Base-by-base conservation (phyloP, 2,888 invertebrate genomes). In the Harpalus rubripes region DNA sequence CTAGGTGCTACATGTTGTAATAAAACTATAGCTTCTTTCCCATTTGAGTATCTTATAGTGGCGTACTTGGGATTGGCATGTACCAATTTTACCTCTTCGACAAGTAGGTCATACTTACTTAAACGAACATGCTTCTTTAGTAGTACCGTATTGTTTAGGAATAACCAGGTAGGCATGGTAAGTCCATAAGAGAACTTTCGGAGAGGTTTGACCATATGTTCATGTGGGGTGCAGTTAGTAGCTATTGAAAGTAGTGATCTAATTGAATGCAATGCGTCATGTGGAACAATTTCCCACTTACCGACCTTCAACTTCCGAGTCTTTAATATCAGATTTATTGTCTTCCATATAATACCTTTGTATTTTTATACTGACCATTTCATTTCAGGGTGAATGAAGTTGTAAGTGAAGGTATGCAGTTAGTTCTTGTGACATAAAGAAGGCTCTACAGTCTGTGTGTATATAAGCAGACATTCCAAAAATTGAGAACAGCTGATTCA, bases 201-300 rank as follows among this genome's bases (percentile, higher is more conserved):
- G 7, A 10, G 8, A 84, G n/a, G n/a, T n/a, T n/a, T n/a, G n/a
- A n/a, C n/a, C n/a, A n/a, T n/a, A n/a, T n/a, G n/a, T n/a, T n/a
- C n/a, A n/a, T 87, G 85, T n/a, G 87, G 87, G 0, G 86, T 87
- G 7, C n/a, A 16, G 56, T 87, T 87, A 6, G 86, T 87, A 12
- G 87, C 52, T 26, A 85, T 87, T 65, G 85, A 87, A 7, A 87
- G 68, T n/a, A 87, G 81, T 7, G 86, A 87, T 44, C 87, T 79
- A 22, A 87, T 86, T 8, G 85, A 86, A 76, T 87, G 86, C n/a
- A 87, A 63, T 16, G 86, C 85, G 65, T 86, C 85, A 78, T 44
- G 56, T 59, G n/a, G n/a, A 87, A 61, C 22, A 22, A 22, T 22
- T 22, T 22, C 22, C 22, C 22, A 22, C 22, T 22, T 1, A 22